Evolutionary conservation across 2,888 invertebrate species (phyloP).

Genomic region (Pseudoips prasinana): DNA sequence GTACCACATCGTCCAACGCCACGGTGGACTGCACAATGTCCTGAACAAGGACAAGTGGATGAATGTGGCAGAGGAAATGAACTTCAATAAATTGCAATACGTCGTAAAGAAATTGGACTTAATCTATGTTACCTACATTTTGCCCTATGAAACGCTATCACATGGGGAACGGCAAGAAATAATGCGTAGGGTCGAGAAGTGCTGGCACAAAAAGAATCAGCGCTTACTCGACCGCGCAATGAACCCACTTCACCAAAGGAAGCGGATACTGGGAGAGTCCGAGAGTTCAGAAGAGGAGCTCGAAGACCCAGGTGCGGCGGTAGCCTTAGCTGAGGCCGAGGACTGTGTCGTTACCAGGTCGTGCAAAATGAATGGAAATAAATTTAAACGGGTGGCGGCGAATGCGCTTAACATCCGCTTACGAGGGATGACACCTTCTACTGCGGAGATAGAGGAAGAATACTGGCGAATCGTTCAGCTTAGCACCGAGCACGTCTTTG

Average conservation of each 20-base stretch:
- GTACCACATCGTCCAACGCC: constrained; percentile 91
- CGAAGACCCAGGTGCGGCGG: constrained; percentile 64
- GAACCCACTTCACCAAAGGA: constrained; percentile 54
- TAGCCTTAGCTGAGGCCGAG: constrained; percentile 79
- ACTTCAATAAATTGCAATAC: constrained; percentile 87
- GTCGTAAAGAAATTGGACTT: constrained; percentile 92
- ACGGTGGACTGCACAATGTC: constrained; percentile 93
- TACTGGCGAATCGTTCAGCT: constrained; percentile 92
- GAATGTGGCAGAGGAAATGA: constrained; percentile 93
- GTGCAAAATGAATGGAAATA: too few species aligned
- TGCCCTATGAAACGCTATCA: constrained; percentile 93
- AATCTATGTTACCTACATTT: constrained; percentile 94
- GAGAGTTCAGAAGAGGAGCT: constrained; percentile 60
- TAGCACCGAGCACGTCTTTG: constrained; percentile 91
- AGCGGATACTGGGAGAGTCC: constrained; percentile 42
- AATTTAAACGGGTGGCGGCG: constrained; percentile 17
- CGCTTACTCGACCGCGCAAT: constrained; percentile 49
- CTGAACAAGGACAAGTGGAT: constrained; percentile 95
- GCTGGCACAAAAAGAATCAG: constrained; percentile 86
- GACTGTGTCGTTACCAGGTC: constrained; percentile 87
- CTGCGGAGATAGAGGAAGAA: constrained; percentile 84
- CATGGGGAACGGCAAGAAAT: constrained; percentile 71
- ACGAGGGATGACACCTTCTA: not conserved
- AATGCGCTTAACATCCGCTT: constrained; percentile 7
- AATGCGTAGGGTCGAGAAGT: constrained; percentile 86